Percentiles rank a stretch among this genome's conserved stretches.
These are phyloP conservation scores for Drosophila orena DNA, from an alignment of 1,140 invertebrate genomes.

Conservation along the genomic window DNA sequence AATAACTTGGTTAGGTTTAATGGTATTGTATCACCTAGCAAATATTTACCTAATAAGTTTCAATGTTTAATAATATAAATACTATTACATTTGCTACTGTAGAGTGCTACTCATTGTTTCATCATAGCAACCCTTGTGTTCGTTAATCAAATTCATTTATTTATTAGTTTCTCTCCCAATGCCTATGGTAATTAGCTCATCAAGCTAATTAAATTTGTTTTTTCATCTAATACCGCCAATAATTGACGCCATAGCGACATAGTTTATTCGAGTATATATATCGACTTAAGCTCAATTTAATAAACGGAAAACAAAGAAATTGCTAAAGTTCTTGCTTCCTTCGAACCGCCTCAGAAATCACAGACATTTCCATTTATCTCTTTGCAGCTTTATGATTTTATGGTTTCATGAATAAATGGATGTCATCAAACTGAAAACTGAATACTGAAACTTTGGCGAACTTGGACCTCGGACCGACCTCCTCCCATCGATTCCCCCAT, in stretches of 20 bases:
- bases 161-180: background rate
- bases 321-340: background rate
- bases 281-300: constrained; percentile 6
- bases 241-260: background rate
- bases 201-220: background rate
- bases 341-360: constrained; percentile 15
- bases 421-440: constrained; percentile 40
- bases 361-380: constrained; percentile 28
- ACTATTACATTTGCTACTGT: too few relatives aligned
- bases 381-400: too few relatives aligned
- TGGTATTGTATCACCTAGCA: background rate
- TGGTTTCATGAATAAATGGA: constrained; percentile 43
- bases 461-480: constrained; percentile 37
- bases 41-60: too few relatives aligned
- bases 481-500: constrained; percentile 6
- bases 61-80: too few relatives aligned
- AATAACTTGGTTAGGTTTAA: background rate
- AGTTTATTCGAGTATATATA: background rate
- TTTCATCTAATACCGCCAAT: background rate
- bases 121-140: background rate
- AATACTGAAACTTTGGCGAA: constrained; percentile 35
- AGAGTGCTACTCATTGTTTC: background rate
- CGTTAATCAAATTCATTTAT: background rate
- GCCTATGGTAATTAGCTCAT: too few relatives aligned
- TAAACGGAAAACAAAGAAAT: constrained; percentile 1